phyloP scores from a whole-genome alignment of 1,140 invertebrate species.

The Vanessa tameamea region DNA sequence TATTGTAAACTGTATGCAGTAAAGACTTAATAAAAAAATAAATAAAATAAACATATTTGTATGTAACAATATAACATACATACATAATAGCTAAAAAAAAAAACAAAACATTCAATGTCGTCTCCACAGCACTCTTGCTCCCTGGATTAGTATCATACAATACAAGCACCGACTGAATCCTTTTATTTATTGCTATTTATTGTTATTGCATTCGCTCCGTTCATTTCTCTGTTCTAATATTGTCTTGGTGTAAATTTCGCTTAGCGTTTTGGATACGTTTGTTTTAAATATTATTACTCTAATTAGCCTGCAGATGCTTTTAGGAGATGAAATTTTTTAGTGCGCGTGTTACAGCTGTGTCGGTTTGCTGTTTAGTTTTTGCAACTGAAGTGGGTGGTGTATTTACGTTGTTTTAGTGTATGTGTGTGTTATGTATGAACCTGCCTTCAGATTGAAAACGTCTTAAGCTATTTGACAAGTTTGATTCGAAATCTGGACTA shows the following conservation, averaged over 20 bases:
- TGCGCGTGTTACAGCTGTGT: slow-evolving; percentile 1
- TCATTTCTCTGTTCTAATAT: slow-evolving; percentile 78
- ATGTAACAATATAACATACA: too few relatives aligned
- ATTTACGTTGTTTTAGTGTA: background rate
- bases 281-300: slow-evolving; percentile 71
- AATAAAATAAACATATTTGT: too few relatives aligned
- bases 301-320: slow-evolving; percentile 62
- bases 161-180: slow-evolving; percentile 80
- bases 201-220: slow-evolving; percentile 78
- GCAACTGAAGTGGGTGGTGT: background rate
- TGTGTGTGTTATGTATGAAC: background rate
- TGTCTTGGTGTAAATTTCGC: slow-evolving; percentile 76
- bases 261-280: slow-evolving; percentile 64
- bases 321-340: slow-evolving; percentile 43
- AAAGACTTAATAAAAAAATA: too few relatives aligned
- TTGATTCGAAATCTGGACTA: too few relatives aligned
- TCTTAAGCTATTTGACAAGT: too few relatives aligned
- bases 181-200: slow-evolving; percentile 82
- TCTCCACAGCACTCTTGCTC: slow-evolving; percentile 51
- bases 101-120: slow-evolving; percentile 19
- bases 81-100: background rate
- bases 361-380: background rate
- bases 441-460: too few relatives aligned
- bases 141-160: slow-evolving; percentile 80
- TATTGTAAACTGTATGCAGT: too few relatives aligned